Evolutionary conservation across 1,140 invertebrate species (phyloP).

Genomic region (Phenacoccus solenopsis): DNA sequence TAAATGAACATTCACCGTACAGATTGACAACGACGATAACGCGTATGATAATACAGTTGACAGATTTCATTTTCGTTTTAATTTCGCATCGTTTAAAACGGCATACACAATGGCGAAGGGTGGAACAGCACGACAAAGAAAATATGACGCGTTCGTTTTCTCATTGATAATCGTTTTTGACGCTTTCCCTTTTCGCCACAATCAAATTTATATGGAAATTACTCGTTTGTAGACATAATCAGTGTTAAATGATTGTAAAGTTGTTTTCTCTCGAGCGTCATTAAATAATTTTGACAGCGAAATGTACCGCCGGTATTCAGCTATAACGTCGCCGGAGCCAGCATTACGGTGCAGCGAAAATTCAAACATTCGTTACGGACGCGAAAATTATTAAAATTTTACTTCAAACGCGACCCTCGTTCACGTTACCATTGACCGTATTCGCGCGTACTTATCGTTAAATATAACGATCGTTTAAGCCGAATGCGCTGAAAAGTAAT

Average conservation of each 20-base stretch:
- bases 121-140: not conserved
- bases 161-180: conserved; percentile 3
- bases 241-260: conserved; percentile 6
- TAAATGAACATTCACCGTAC: not conserved
- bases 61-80: not conserved
- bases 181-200: not conserved
- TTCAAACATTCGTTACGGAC: not conserved
- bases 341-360: not conserved
- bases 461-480: too few relatives aligned
- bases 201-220: conserved; percentile 17
- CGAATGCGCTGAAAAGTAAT: too few relatives aligned
- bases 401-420: not conserved
- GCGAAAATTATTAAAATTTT: not conserved
- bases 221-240: conserved; percentile 12
- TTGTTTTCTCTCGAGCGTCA: not conserved
- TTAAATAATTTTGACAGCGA: conserved; percentile 1
- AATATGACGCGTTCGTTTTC: not conserved
- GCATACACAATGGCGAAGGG: not conserved
- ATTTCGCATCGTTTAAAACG: not conserved
- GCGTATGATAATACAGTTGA: not conserved
- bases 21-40: not conserved
- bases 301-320: not conserved
- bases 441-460: too few relatives aligned
- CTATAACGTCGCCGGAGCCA: not conserved
- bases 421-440: too few relatives aligned